Conservation (phyloP, 2,797 vertebrate genomes). For the Heliangelus exortis region DNA sequence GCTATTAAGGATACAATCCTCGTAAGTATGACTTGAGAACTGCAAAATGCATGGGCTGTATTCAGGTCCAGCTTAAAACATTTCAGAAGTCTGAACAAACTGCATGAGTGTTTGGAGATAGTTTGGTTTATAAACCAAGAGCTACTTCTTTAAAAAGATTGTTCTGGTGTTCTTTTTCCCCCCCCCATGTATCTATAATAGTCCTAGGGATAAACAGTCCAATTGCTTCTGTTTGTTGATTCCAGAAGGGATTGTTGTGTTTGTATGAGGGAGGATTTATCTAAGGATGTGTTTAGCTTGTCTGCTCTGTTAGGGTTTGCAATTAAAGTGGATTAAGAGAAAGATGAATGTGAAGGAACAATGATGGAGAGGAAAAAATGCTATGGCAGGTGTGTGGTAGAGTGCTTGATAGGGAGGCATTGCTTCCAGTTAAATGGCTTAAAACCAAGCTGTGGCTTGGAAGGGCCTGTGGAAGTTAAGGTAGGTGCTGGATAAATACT, state of each 20-base stretch:
- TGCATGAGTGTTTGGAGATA: neutral
- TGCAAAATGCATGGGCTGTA: neutral
- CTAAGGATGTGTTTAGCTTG: neutral
- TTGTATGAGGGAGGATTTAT: neutral
- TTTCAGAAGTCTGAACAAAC: neutral
- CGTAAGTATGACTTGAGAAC: neutral
- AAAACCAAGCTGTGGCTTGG: neutral
- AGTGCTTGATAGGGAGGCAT: neutral
- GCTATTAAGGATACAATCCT: constrained; percentile 5
- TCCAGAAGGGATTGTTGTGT: neutral
- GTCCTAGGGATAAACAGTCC: neutral
- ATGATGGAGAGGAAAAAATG: neutral
- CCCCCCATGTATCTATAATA: neutral
- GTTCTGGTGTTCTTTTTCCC: neutral
- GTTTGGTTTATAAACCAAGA: neutral
- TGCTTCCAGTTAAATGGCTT: neutral
- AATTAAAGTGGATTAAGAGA: constrained; percentile 23
- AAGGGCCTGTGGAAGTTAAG: constrained; percentile 16
- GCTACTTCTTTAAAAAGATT: neutral
- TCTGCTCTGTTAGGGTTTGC: neutral
- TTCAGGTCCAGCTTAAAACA: neutral
- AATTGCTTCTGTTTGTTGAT: neutral
- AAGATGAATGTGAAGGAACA: neutral
- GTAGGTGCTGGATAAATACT: constrained; percentile 37
- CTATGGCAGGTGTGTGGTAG: neutral